Evolutionary conservation across 2,797 vertebrate genomes (phyloP), one percentile per base, ranked within the genome.

Genomic region (Aplochiton taeniatus): DNA sequence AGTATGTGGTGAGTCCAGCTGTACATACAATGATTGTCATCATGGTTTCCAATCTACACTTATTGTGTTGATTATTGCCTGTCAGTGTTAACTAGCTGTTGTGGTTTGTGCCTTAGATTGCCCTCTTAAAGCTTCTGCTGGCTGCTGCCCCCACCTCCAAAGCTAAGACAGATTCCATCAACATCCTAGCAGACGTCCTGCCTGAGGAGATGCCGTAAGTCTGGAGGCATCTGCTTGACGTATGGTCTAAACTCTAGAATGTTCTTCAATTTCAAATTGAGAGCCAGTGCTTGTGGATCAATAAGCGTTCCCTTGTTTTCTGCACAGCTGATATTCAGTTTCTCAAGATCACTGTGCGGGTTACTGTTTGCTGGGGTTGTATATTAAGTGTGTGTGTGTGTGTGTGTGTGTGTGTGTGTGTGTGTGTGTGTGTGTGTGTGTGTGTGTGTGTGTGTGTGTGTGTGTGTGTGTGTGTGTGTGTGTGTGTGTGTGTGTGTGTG

Each of bases 141-240:
- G 97, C 97, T 44, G 96, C 97, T 45, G 97, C 96, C 0, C 97
- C 97, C 11, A 99, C 96, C 63, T 98, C 97, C 78, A 99, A 98
- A 86, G 95, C 97, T 80, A 98, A 99, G 90, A 98, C 96, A 0
- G 97, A 99, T 88, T 98, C 97, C 42, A 97, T 99, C 83, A 99
- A 98, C 83, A 98, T 99, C 87, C 83, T 99, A 76, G 97, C 97
- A 0, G 97, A 98, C 0, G 95, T 99, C 54, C 75, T 99, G 69
- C 97, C 96, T 0, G 97, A 99, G 63, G 97, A 98, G 89, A 98
- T 98, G 96, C 97, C 96, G 96, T 98, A 75, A 96, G 96, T 93
- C 46, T 12, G n/a, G 41, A 41, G 19, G 17, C 31, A 3, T n/a
- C 11, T 8, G 31, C 14, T 31, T n/a, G 7, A 31, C 31, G 31